Percentiles rank a stretch among this genome's conserved stretches.
Evolutionary conservation across 2,797 vertebrate species (phyloP).

Genomic region (Sylvilagus floridanus): DNA sequence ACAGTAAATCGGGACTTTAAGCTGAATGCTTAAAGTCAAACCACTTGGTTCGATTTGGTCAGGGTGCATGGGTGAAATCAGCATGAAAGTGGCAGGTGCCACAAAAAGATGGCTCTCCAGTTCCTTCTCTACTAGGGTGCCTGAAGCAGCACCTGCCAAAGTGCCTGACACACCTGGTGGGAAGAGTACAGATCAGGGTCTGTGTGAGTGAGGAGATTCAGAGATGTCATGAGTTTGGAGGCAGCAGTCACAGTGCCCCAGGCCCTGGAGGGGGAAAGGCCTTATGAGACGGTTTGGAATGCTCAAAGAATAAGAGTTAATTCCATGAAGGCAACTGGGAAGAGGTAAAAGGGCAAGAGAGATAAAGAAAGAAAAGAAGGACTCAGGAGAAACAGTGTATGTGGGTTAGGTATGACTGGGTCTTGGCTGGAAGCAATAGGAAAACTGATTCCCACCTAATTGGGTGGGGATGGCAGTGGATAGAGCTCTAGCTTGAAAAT

Average conservation of each 20-base stretch:
- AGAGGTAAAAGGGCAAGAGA: background rate
- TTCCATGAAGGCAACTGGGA: background rate
- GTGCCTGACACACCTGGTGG: background rate
- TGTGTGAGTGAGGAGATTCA: background rate
- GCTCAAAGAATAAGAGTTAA: background rate
- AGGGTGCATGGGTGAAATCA: background rate
- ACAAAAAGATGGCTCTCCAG: background rate
- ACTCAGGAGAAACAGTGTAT: background rate
- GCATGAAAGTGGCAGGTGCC: background rate
- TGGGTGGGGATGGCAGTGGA: background rate
- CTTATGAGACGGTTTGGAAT: background rate
- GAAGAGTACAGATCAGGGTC: background rate
- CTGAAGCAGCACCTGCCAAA: background rate
- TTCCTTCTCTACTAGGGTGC: background rate
- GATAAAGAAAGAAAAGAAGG: background rate
- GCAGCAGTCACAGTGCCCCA: background rate
- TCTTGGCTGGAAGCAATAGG: background rate
- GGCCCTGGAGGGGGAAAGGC: background rate
- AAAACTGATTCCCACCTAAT: background rate
- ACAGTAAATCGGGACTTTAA: constrained; percentile 11
- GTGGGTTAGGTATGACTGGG: too few relatives aligned
- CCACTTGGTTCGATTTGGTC: background rate
- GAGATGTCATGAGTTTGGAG: background rate
- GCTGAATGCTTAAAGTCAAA: constrained; percentile 8
- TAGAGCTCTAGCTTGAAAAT: background rate